These are phyloP conservation scores for Cetonia aurata DNA, from an alignment of 2,888 invertebrate species.

Conservation along the genomic window DNA sequence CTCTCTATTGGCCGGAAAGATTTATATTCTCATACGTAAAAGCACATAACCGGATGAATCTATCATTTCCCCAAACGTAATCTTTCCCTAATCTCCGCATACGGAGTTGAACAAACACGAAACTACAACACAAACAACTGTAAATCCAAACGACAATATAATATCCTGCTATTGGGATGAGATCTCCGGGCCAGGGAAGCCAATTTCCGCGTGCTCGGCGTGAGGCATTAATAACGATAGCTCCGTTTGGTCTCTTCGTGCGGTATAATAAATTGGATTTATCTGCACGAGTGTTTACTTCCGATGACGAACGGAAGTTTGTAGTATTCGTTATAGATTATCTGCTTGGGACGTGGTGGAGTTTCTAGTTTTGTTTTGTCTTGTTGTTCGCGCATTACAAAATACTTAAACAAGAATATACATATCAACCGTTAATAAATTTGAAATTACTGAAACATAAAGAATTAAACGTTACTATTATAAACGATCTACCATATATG, in stretches of 20 bases:
- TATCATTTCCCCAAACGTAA: slow-evolving; percentile 16
- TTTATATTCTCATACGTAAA: background rate
- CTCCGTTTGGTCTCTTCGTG: background rate
- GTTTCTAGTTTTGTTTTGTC: too few species aligned
- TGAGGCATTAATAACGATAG: background rate
- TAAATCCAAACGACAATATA: slow-evolving; percentile 12
- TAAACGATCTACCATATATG: too few species aligned
- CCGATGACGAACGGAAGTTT: background rate
- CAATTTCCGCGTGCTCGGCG: slow-evolving; percentile 10
- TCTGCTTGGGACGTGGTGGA: too few species aligned
- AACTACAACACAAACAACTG: background rate
- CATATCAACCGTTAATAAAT: too few species aligned
- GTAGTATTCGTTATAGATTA: background rate
- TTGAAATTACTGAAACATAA: too few species aligned
- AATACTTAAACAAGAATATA: too few species aligned
- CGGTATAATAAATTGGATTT: background rate
- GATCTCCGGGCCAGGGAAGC: background rate
- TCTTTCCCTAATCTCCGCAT: slow-evolving; percentile 9
- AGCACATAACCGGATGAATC: slow-evolving; percentile 14
- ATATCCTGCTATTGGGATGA: background rate
- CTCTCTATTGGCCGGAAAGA: slow-evolving; percentile 2
- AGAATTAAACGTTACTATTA: too few species aligned
- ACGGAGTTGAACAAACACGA: background rate
- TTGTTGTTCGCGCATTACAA: too few species aligned
- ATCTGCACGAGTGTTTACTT: slow-evolving; percentile 3